Conservation (phyloP, 1,140 invertebrate species). For the honey bee (Apis mellifera) region DNA sequence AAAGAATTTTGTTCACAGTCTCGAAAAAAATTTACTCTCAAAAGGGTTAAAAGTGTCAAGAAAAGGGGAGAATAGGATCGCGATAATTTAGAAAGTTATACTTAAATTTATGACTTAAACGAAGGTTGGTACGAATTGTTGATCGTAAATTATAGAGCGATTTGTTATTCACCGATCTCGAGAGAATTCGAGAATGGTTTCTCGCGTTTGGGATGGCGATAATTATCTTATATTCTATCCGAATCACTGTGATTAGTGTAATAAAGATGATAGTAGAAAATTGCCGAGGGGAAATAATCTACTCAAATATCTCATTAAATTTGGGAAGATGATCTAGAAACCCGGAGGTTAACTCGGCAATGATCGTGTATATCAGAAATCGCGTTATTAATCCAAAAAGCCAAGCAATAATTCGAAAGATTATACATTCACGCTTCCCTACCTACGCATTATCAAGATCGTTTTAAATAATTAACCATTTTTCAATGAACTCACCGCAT, state of each 20-base stretch:
- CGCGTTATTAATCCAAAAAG: not conserved
- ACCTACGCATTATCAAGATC: no score
- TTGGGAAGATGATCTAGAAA: not conserved
- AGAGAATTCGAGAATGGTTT: not conserved
- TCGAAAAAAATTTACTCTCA: not conserved
- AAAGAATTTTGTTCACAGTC: no score
- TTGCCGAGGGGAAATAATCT: constrained; percentile 14
- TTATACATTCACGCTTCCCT: not conserved
- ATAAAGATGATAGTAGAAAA: constrained; percentile 6
- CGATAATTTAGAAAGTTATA: not conserved
- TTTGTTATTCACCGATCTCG: not conserved
- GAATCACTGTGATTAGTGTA: constrained; percentile 29
- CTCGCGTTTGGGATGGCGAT: not conserved
- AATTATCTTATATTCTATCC: constrained; percentile 5
- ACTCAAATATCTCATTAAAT: constrained; percentile 23
- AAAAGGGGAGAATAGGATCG: not conserved
- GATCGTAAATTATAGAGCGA: not conserved
- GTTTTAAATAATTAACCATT: not conserved
- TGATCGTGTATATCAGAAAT: constrained; percentile 1
- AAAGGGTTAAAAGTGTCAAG: not conserved
- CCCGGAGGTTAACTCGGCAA: not conserved
- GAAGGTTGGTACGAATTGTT: no score
- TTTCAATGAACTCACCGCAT: not conserved
- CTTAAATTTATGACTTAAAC: not conserved
- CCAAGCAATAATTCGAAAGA: not conserved